Percentiles rank a stretch among this genome's conserved stretches.
These are phyloP conservation scores for Platorchestia sp. DNA, from an alignment of 1,140 invertebrate species.

Conservation along the genomic window DNA sequence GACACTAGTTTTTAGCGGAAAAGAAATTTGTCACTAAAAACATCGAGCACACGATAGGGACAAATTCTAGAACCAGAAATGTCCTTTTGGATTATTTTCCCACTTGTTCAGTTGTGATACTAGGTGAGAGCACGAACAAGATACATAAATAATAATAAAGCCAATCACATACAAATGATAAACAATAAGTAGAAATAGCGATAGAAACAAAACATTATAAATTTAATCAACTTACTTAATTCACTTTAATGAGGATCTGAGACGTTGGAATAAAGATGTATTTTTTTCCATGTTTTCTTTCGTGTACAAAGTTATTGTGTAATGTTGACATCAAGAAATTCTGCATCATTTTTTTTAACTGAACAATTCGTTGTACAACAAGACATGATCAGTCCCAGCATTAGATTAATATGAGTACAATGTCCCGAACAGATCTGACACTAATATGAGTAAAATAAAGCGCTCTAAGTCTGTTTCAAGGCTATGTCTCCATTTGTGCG, in stretches of 20 bases:
- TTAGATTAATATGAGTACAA: background rate
- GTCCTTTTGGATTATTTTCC: background rate
- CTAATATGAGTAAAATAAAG: background rate
- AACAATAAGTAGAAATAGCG: background rate
- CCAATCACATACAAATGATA: no score
- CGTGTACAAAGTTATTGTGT: background rate
- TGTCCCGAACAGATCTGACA: background rate
- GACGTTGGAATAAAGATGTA: background rate
- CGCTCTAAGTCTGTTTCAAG: no score
- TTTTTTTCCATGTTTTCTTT: background rate
- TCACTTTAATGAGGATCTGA: background rate
- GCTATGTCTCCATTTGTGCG: background rate
- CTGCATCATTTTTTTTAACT: background rate
- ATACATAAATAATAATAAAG: no score
- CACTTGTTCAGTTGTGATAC: no score
- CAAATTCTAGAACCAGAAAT: background rate
- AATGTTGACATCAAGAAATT: background rate
- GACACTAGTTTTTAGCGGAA: no score
- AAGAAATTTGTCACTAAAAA: no score
- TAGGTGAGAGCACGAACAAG: no score
- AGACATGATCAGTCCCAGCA: background rate
- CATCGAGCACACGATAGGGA: no score
- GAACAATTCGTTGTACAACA: background rate
- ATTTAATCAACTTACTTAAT: background rate
- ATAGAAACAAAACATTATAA: background rate